Conservation (phyloP, 2,797 vertebrate species). For the Peromyscus attwateri region DNA sequence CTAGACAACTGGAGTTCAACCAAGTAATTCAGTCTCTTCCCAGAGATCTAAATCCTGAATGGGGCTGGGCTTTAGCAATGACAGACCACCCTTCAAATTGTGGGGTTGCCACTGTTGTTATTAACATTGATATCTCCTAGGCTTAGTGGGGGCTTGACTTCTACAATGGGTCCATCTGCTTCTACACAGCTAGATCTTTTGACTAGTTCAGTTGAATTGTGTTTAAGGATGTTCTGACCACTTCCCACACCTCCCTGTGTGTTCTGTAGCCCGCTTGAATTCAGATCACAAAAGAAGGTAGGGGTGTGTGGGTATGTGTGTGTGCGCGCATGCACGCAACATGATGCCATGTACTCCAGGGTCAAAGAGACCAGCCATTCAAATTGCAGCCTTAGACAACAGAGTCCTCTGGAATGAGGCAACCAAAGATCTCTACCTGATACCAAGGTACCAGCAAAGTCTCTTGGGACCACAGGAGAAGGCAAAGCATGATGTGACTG, state of each 20-base stretch:
- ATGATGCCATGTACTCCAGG: not conserved
- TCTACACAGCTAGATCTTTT: not conserved
- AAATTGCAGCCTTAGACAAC: not conserved
- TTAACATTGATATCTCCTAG: not conserved
- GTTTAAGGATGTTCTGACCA: not conserved
- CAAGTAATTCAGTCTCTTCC: not conserved
- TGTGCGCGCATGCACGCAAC: not conserved
- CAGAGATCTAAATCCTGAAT: not conserved
- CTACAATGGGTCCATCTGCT: not conserved
- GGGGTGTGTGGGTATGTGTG: not conserved
- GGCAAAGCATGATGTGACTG: no score
- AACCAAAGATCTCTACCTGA: not conserved
- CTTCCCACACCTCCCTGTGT: not conserved
- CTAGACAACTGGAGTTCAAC: not conserved
- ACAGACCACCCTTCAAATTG: not conserved
- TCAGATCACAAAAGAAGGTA: not conserved
- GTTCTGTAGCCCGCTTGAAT: not conserved
- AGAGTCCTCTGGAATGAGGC: not conserved
- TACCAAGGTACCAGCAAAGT: not conserved
- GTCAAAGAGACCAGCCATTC: not conserved
- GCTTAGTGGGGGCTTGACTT: not conserved
- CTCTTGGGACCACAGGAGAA: not conserved
- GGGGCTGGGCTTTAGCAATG: not conserved
- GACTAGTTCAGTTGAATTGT: not conserved
- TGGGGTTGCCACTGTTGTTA: not conserved